Percentiles rank a stretch among this genome's conserved stretches.
These are phyloP conservation scores for Hirtodrosophila alboralis DNA, from an alignment of 2,888 invertebrate species.

Conservation along the genomic window DNA sequence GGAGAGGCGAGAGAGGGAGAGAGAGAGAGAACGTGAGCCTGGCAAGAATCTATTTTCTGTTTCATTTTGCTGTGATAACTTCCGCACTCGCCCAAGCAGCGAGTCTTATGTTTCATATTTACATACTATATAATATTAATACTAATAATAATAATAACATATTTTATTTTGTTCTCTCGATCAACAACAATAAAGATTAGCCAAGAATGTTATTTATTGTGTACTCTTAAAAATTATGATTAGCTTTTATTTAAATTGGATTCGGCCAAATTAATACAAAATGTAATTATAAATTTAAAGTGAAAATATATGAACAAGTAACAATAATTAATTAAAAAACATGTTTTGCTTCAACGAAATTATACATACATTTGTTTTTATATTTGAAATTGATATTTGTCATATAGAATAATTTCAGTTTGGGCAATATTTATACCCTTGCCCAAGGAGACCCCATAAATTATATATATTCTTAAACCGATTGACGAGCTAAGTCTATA, in stretches of 20 bases:
- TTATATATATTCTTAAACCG: too few species aligned
- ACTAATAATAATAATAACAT: slow-evolving; percentile 9
- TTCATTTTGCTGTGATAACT: slow-evolving; percentile 65
- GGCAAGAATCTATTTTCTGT: slow-evolving; percentile 21
- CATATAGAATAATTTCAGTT: too few species aligned
- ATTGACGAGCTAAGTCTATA: too few species aligned
- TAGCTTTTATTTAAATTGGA: slow-evolving; percentile 21
- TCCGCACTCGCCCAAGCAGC: slow-evolving; percentile 41
- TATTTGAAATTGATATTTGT: too few species aligned
- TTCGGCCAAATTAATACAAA: slow-evolving; percentile 35
- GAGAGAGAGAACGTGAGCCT: too few species aligned
- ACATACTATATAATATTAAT: slow-evolving; percentile 10
- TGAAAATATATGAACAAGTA: slow-evolving; percentile 10
- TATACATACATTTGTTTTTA: too few species aligned
- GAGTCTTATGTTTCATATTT: slow-evolving; percentile 31
- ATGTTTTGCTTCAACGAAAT: slow-evolving; percentile 17
- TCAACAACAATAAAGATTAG: slow-evolving; percentile 25
- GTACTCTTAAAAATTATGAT: slow-evolving; percentile 8
- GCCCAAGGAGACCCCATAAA: too few species aligned
- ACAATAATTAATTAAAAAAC: slow-evolving; percentile 22
- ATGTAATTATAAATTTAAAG: slow-evolving; percentile 30
- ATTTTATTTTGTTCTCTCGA: slow-evolving; percentile 9
- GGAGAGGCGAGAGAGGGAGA: too few species aligned
- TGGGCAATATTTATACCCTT: too few species aligned
- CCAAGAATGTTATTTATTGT: slow-evolving; percentile 51